phyloP scores from a whole-genome alignment of 2,888 invertebrate genomes.

The Syrista parreyssii region DNA sequence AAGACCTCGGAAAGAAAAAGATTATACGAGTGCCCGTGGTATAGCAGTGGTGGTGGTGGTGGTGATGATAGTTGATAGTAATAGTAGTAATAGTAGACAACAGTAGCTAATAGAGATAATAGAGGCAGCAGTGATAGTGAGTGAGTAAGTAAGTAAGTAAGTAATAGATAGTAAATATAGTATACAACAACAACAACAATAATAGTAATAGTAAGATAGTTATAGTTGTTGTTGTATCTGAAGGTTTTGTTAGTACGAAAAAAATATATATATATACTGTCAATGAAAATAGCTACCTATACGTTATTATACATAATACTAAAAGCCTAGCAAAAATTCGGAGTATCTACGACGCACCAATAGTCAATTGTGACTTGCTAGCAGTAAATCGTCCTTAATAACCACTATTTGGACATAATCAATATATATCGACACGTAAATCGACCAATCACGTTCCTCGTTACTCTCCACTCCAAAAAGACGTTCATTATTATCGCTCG shows the following conservation, averaged over 20 bases:
- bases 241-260: constrained; percentile 24
- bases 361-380: too few relatives aligned
- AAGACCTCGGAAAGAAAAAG: constrained; percentile 33
- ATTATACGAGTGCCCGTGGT: constrained; percentile 34
- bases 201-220: constrained; percentile 12
- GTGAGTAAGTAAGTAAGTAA: constrained; percentile 22
- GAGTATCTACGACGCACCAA: too few relatives aligned
- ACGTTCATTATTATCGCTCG: too few relatives aligned
- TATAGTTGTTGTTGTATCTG: constrained; percentile 25
- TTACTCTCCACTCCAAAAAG: too few relatives aligned
- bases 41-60: background rate
- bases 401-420: too few relatives aligned
- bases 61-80: constrained; percentile 18
- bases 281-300: constrained; percentile 16
- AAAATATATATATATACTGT: constrained; percentile 24
- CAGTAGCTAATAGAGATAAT: constrained; percentile 26
- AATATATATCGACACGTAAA: too few relatives aligned
- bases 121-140: constrained; percentile 41
- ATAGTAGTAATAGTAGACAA: constrained; percentile 20
- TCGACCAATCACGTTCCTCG: too few relatives aligned
- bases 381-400: too few relatives aligned
- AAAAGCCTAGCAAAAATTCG: background rate
- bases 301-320: constrained; percentile 17
- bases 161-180: background rate
- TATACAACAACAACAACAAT: constrained; percentile 8